Evolutionary conservation across 35 echinoderm and acorn worm species (phyloP).

Genomic region (Amphiura filiformis): DNA sequence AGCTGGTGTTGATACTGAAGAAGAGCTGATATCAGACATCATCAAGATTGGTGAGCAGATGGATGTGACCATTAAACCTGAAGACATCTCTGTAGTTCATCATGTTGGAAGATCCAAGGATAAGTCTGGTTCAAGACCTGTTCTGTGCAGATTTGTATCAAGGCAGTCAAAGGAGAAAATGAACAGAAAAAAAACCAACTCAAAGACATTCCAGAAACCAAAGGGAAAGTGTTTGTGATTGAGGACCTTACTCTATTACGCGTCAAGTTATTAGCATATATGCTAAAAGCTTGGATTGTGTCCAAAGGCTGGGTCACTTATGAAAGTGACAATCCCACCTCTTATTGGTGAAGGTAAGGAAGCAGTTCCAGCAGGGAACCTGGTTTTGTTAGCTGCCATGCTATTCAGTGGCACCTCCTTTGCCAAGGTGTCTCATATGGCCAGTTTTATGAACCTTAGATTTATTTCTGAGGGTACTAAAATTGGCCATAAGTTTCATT

Average conservation of each 20-base stretch:
- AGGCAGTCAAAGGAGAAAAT: constrained; percentile 1
- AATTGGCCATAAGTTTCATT: neutral
- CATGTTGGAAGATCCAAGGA: neutral
- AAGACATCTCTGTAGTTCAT: neutral
- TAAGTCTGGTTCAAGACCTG: neutral
- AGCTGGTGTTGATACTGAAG: neutral
- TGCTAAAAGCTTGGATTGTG: constrained; percentile 11
- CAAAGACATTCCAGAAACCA: constrained; percentile 1
- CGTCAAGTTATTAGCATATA: neutral
- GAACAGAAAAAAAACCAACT: constrained; percentile 18
- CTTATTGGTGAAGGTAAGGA: neutral
- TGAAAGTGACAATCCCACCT: neutral
- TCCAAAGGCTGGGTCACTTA: neutral
- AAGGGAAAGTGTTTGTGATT: neutral
- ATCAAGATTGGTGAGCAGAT: neutral
- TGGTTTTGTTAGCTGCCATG: neutral
- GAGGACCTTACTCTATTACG: constrained; percentile 8
- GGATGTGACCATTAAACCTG: neutral
- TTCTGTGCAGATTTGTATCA: constrained; percentile 11
- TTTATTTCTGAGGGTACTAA: neutral
- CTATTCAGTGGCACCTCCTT: neutral
- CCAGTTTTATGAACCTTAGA: neutral
- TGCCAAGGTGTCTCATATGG: neutral
- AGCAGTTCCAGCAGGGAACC: neutral
- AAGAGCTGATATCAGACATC: neutral